Evolutionary conservation across 2,113 vertebrate species (phyloP), one percentile per base, ranked within the genome.

Genomic region (Carassius carassius): DNA sequence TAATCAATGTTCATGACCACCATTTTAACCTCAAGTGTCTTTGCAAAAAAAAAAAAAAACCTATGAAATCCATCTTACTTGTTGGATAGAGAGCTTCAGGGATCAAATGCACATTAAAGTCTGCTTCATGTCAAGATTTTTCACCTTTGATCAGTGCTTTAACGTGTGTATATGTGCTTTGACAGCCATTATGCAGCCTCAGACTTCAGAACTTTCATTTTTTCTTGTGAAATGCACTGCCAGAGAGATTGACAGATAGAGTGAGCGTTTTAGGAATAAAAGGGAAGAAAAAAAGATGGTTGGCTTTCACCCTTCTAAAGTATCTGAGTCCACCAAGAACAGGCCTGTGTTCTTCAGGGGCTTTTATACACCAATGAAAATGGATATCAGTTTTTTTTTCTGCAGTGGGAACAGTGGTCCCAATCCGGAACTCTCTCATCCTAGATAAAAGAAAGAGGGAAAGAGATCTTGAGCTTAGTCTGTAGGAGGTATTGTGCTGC

Each of bases 91-190:
- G 77, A 58, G 82, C 82, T 83, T 74, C 41, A 69, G 82, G 82
- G 67, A 87, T 49, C 19, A 35, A 79, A 67, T 32, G 62, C 70
- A 82, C 78, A 84, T 81, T 87, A 82, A 87, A 83, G 65, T 54
- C 73, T 54, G 41, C 58, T 49, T 80, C 35, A 44, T 65, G 60
- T 83, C 82, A 67, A 76, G 35, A 8, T 67, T 25, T 70, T 51
- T 83, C 75, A 74, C 29, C 80, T 86, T 86, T 88, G 77, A 86
- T 86, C 81, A 86, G 21, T 62, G 44, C 54, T 84, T 88, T 69
- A 16, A 47, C 69, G 21, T 79, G 47, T 83, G 32, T 70, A 12
- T 47, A 17, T 63, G 58, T 25, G 21, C 23, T 81, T 14, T 25
- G 56, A 58, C 65, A 51, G 41, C 69, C 76, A 82, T 86, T 84